phyloP scores from a whole-genome alignment of 2,888 invertebrate species.

The Argynnis bischoffii region DNA sequence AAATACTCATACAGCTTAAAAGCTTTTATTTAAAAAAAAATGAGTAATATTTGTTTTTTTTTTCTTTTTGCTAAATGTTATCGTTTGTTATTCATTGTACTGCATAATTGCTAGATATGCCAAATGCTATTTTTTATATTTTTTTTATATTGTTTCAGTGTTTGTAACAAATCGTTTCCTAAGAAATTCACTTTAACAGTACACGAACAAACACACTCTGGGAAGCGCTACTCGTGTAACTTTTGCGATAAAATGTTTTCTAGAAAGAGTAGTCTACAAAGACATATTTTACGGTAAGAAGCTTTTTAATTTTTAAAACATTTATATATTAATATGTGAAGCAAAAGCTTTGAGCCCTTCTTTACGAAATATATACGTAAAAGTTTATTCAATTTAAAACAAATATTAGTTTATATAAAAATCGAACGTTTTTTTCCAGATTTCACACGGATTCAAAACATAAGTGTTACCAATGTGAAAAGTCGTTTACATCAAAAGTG shows the following conservation, averaged over 20 bases:
- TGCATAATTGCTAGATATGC: no score
- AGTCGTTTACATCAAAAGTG: slow-evolving; percentile 25
- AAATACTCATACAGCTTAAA: no score
- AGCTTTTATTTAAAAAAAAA: no score
- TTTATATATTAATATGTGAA: no score
- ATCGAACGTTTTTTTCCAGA: slow-evolving; percentile 8
- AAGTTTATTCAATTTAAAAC: neutral
- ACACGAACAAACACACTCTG: slow-evolving; percentile 75
- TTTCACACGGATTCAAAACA: slow-evolving; percentile 25
- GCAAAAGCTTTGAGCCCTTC: no score
- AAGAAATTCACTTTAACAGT: slow-evolving; percentile 76
- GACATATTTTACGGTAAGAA: slow-evolving; percentile 67
- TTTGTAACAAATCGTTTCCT: slow-evolving; percentile 73
- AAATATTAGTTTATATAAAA: neutral
- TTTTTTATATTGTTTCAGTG: slow-evolving; percentile 34
- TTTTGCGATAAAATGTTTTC: slow-evolving; percentile 77
- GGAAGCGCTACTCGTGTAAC: slow-evolving; percentile 72
- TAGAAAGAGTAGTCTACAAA: slow-evolving; percentile 74
- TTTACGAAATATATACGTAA: no score
- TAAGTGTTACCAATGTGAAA: slow-evolving; percentile 29
- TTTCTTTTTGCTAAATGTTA: no score
- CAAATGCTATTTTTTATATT: no score
- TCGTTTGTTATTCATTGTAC: no score
- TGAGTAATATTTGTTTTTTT: neutral
- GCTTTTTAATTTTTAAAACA: no score